Conservation (phyloP, 1,140 invertebrate genomes). For the Bombus superbus region DNA sequence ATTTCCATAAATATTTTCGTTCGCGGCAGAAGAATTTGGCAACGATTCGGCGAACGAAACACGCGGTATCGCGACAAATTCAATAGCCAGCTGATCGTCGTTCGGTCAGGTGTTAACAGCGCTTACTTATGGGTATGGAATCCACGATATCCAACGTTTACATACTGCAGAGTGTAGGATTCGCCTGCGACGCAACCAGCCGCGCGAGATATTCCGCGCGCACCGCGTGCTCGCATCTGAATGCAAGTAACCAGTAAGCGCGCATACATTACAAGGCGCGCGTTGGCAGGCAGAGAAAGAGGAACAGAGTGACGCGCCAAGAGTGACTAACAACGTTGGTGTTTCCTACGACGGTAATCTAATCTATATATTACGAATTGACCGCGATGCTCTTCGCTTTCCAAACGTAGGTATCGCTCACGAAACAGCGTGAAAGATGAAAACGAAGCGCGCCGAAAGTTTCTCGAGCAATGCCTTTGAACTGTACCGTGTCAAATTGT, state of each 20-base stretch:
- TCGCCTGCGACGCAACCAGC: slow-evolving; percentile 11
- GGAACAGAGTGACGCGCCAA: slow-evolving; percentile 12
- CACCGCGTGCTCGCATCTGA: slow-evolving; percentile 38
- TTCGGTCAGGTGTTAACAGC: slow-evolving; percentile 45
- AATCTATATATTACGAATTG: slow-evolving; percentile 41
- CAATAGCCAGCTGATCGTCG: slow-evolving; percentile 30
- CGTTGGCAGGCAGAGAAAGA: slow-evolving; percentile 30
- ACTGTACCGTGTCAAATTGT: too few species aligned
- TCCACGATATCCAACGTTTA: slow-evolving; percentile 42
- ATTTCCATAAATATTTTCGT: background rate
- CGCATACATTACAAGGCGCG: slow-evolving; percentile 40
- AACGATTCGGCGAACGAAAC: background rate
- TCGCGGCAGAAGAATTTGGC: too few species aligned
- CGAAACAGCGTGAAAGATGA: background rate
- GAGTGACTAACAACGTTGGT: slow-evolving; percentile 59
- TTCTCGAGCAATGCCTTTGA: too few species aligned
- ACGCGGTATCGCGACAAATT: slow-evolving; percentile 9
- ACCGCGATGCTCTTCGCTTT: background rate
- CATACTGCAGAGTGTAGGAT: slow-evolving; percentile 46
- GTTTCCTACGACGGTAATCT: slow-evolving; percentile 58
- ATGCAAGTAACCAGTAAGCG: slow-evolving; percentile 46
- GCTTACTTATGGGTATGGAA: slow-evolving; percentile 45
- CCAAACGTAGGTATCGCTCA: background rate
- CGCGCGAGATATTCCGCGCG: slow-evolving; percentile 46
- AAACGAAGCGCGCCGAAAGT: background rate